Base-by-base conservation (phyloP, 2,797 vertebrate genomes). In the Sternarchorhynchus goeldii region DNA sequence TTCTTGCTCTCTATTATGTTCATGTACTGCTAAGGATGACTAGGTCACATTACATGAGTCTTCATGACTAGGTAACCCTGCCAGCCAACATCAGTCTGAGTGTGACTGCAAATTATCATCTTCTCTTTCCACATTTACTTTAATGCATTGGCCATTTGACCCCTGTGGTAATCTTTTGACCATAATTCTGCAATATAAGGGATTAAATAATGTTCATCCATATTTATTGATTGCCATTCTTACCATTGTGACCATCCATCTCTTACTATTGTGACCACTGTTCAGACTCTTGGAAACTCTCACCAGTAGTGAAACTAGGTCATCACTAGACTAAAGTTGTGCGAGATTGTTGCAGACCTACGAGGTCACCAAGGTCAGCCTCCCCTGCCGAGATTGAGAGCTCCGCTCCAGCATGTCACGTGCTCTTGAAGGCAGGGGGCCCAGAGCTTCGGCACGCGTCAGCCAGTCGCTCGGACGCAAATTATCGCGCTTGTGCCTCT, bases 331-430 rank as follows among this genome's bases (percentile, higher is more conserved):
- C 18, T 45, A 16, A 41, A 55, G 21, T 63, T 50, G 68, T 31
- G 32, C 14, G 45, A 20, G 57, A 76, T 62, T 41, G 14, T 53
- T 55, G 25, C 25, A 69, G 45, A 25, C 18, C 50, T 60, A 77
- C 86, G 84, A 79, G 73, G 77, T 88, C 85, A 87, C 81, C 77
- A 83, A 83, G 83, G 83, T 84, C 86, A 78, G 18, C 78, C 79
- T 81, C 68, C 63, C 78, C 63, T 62, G 59, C 78, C 31, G 63
- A 73, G 82, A 65, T 45, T 1, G 80, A 84, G 85, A 75, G 70
- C 74, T 76, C 77, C 83, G 58, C 25, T 77, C 68, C 85, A 79
- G n/a, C 75, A 80, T 81, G 70, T 81, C 84, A 87, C 84, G 77
- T 84, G 84, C 70, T 75, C 67, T 71, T 82, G 72, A 59, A 65